Evolutionary conservation across 2,797 vertebrate species (phyloP).

Genomic region (Arctocebus calabarensis): DNA sequence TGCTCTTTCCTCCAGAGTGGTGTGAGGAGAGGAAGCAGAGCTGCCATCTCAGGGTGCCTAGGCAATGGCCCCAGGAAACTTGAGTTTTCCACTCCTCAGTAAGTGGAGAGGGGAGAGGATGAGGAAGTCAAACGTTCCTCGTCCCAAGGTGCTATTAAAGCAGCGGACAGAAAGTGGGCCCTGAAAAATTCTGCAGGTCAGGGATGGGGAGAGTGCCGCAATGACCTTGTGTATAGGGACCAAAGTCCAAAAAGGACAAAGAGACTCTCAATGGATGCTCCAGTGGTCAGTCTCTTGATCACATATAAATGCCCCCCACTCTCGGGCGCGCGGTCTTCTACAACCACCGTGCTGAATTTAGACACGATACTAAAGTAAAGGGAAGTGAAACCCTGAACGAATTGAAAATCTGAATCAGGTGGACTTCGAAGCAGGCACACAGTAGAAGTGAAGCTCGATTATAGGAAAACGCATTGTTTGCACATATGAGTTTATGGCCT

Average conservation of each 20-base stretch:
- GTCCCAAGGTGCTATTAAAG: not conserved
- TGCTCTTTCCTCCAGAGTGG: fast-evolving
- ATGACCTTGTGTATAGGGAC: not conserved
- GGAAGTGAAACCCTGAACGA: not conserved
- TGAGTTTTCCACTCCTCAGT: not conserved
- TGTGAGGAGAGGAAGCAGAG: not conserved
- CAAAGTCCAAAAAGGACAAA: not conserved
- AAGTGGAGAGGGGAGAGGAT: not conserved
- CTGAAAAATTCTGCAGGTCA: not conserved
- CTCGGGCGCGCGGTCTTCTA: not conserved
- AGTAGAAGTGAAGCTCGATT: not conserved
- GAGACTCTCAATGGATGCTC: not conserved
- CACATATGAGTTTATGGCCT: no score
- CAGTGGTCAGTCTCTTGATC: fast-evolving
- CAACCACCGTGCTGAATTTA: not conserved
- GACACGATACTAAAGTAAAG: not conserved
- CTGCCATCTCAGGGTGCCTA: not conserved
- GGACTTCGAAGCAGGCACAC: not conserved
- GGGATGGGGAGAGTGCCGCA: not conserved
- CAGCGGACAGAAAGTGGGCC: not conserved
- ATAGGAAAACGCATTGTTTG: not conserved
- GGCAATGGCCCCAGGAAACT: not conserved
- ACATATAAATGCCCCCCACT: no score
- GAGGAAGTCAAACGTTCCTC: not conserved
- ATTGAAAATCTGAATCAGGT: no score